A percentile compares a stretch with the other conserved stretches of the same genome.
Evolutionary conservation across 1,140 invertebrate species (phyloP).

Genomic region (Brachionus plicatilis): DNA sequence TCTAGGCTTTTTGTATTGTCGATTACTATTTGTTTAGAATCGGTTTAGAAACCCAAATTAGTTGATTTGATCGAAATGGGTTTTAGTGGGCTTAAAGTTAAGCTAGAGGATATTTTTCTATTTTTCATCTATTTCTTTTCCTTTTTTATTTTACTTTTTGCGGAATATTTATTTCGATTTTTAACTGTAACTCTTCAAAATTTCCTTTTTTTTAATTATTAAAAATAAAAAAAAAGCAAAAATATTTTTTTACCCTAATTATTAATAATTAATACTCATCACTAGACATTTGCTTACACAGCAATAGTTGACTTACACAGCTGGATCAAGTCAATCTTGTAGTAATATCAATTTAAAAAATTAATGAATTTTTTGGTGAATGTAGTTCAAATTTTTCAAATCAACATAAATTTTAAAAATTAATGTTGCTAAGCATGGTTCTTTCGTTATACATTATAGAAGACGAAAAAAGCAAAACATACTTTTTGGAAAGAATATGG

Average conservation of each 20-base stretch:
- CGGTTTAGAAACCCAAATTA: background rate
- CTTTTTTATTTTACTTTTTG: background rate
- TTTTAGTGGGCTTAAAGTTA: background rate
- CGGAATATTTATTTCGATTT: background rate
- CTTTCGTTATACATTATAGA: too few relatives aligned
- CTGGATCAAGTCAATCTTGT: too few relatives aligned
- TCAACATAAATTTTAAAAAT: too few relatives aligned
- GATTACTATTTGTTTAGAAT: background rate
- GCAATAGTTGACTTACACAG: too few relatives aligned
- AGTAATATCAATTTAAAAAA: too few relatives aligned
- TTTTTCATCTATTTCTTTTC: background rate
- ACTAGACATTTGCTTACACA: too few relatives aligned
- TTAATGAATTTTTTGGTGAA: too few relatives aligned
- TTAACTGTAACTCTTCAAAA: background rate
- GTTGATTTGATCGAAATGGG: background rate
- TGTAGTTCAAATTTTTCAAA: too few relatives aligned
- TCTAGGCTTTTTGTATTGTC: background rate
- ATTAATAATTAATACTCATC: too few relatives aligned
- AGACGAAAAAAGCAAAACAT: too few relatives aligned
- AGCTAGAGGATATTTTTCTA: background rate
- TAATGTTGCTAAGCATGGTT: too few relatives aligned
- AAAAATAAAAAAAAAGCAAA: background rate
- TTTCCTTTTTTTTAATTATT: background rate
- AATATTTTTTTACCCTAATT: background rate
- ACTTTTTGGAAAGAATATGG: too few relatives aligned